Conservation (phyloP, 2,888 invertebrate genomes). For the Drosophila anomelani region DNA sequence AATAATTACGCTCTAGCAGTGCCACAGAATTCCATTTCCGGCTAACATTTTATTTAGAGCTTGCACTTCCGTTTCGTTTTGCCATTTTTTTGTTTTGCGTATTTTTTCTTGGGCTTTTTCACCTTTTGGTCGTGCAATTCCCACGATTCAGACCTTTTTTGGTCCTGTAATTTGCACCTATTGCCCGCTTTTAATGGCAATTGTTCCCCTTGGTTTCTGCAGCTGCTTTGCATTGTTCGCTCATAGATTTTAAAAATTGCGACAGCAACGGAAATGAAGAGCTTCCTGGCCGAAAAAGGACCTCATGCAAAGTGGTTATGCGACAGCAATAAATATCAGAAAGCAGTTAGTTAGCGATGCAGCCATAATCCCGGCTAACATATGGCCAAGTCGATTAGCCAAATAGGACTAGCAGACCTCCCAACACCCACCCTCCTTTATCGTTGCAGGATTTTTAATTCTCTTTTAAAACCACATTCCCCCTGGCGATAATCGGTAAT, state of each 20-base stretch:
- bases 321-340: slow-evolving; percentile 64
- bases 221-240: slow-evolving; percentile 70
- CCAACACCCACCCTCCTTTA: too few relatives aligned
- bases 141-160: slow-evolving; percentile 29
- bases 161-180: slow-evolving; percentile 75
- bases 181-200: slow-evolving; percentile 72
- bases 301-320: slow-evolving; percentile 50
- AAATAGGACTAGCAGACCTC: neutral
- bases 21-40: slow-evolving; percentile 49
- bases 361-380: slow-evolving; percentile 71
- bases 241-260: slow-evolving; percentile 82
- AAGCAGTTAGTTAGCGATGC: slow-evolving; percentile 22
- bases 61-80: slow-evolving; percentile 22
- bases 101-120: slow-evolving; percentile 8
- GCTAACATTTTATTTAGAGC: slow-evolving; percentile 33
- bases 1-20: slow-evolving; percentile 22
- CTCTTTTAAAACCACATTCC: neutral
- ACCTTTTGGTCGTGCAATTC: slow-evolving; percentile 62
- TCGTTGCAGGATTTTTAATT: neutral
- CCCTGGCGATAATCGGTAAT: slow-evolving; percentile 43
- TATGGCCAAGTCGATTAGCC: slow-evolving; percentile 71
- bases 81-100: slow-evolving; percentile 38
- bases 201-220: slow-evolving; percentile 49
- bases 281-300: slow-evolving; percentile 59
- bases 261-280: slow-evolving; percentile 83